phyloP scores from a whole-genome alignment of 2,113 vertebrate species.

The Ophthalmolycus amberensis region DNA sequence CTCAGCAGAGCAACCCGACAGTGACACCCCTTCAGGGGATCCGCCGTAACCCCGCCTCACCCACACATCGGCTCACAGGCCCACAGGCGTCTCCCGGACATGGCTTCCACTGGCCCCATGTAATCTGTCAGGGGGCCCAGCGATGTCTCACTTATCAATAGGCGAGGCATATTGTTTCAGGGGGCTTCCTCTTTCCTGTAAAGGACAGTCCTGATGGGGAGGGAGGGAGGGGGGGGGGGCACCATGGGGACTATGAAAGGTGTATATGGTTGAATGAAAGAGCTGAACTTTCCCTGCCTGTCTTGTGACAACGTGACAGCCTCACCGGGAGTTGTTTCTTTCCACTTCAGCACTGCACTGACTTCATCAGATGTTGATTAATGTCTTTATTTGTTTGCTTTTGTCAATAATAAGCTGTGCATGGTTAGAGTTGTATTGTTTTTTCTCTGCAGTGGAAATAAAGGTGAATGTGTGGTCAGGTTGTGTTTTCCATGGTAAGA shows the following conservation, averaged over 20 bases:
- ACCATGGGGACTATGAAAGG: conserved; percentile 42
- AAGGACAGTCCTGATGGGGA: conserved; percentile 51
- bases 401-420: conserved; percentile 24
- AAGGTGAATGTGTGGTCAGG: conserved; percentile 9
- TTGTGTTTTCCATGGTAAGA: not conserved
- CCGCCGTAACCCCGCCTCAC: conserved; percentile 32
- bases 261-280: conserved; percentile 56
- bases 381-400: conserved; percentile 53
- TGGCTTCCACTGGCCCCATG: conserved; percentile 14
- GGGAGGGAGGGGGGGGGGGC: not conserved
- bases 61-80: conserved; percentile 25
- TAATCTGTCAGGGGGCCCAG: conserved; percentile 68
- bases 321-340: conserved; percentile 39
- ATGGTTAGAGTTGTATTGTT: conserved; percentile 26
- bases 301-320: conserved; percentile 28
- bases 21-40: conserved; percentile 61
- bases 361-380: conserved; percentile 42
- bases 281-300: conserved; percentile 53
- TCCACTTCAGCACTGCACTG: conserved; percentile 19
- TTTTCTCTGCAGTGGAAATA: conserved; percentile 18
- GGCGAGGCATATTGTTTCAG: conserved; percentile 80
- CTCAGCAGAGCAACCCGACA: conserved; percentile 57
- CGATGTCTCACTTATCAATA: conserved; percentile 77
- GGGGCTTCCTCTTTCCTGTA: conserved; percentile 83
- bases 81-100: conserved; percentile 23